Evolutionary conservation across 2,797 vertebrate species (phyloP), one percentile per base, ranked within the genome.

Genomic region (Acanthurus lineatus): DNA sequence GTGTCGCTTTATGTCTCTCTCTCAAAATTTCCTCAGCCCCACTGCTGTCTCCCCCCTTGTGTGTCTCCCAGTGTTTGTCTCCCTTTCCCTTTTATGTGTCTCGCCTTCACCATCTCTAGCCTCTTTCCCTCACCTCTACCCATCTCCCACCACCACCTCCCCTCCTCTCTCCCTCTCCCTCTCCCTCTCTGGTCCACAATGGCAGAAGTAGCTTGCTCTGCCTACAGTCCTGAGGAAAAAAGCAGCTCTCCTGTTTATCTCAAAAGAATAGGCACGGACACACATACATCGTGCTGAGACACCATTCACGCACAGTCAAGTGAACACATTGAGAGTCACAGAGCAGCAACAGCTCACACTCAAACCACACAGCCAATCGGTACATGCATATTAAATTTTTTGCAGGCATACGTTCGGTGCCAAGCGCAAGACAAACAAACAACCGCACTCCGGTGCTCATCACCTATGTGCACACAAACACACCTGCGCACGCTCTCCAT

Each of bases 401-500:
- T 89, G 69, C 62, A 75, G 80, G 76, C 77, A 88, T 85, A 73
- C 81, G 90, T 79, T 82, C 19, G 6, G 70, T 62, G 86, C 69
- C 86, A 80, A 74, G 73, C 4, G 10, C 40, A 28, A 59, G 61
- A 69, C 77, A 87, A 85, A 83, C 70, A 86, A 77, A 83, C 81
- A 71, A 54, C 73, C 78, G 59, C 65, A 73, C 65, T 76, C 52
- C 66, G 62, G 82, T 67, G 61, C 75, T 35, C 1, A 14, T 19
- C 62, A 51, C 53, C n/a, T 35, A 25, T 38, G 11, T 1, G 7
- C 42, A 14, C 66, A 73, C 25, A 52, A 3, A 60, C 73, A 56
- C 86, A 98, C 97, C 96, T 98, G 97, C 0, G 97, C 97, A 38
- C 97, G 93, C 89, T 98, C 97, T 8, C 97, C 97, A 0, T 98